These are phyloP conservation scores for Herminia tarsipennalis DNA, from an alignment of 2,888 invertebrate genomes.

Conservation along the genomic window DNA sequence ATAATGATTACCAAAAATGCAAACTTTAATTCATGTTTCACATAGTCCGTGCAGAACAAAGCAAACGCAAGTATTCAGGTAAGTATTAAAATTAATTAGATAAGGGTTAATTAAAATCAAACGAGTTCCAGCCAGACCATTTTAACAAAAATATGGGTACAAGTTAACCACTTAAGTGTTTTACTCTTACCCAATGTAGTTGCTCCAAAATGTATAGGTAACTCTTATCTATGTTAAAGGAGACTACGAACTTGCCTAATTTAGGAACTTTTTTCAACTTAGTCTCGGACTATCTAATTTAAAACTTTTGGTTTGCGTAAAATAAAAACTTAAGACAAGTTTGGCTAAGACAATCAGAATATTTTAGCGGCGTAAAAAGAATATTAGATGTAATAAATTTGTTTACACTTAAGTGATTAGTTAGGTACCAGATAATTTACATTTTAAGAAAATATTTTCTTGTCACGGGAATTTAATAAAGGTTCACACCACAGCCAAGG, in stretches of 20 bases:
- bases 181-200: constrained; percentile 23
- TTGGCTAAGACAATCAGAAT: background rate
- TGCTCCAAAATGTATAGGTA: constrained; percentile 26
- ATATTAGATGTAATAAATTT: no score
- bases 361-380: background rate
- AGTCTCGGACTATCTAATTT: constrained; percentile 20
- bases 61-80: no score
- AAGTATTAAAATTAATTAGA: no score
- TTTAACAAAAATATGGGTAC: constrained; percentile 23
- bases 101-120: background rate
- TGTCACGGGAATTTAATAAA: no score
- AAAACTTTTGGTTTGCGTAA: constrained; percentile 20
- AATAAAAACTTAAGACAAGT: constrained; percentile 9
- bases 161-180: constrained; percentile 32
- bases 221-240: constrained; percentile 32
- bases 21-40: no score
- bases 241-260: constrained; percentile 36
- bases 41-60: no score
- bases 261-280: constrained; percentile 33
- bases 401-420: no score
- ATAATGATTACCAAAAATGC: no score
- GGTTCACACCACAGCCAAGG: no score
- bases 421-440: no score
- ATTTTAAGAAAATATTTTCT: no score
- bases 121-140: constrained; percentile 1